A percentile compares a stretch with the other conserved stretches of the same genome.
Evolutionary conservation across 1,140 invertebrate species (phyloP).

Genomic region (Andrena cerasifolii): DNA sequence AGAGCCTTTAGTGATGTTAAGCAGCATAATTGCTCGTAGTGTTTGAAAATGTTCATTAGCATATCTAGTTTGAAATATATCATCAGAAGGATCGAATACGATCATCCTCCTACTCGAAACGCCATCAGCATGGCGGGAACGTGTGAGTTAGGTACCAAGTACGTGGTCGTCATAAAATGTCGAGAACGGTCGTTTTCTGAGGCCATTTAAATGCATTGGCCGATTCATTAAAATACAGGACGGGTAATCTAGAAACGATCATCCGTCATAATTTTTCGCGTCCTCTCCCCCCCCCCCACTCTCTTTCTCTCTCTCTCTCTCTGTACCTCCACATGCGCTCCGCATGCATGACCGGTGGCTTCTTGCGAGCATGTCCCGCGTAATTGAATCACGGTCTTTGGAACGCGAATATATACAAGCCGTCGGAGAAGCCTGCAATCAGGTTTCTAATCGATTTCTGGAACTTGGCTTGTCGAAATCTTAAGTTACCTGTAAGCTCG

Average conservation of each 20-base stretch:
- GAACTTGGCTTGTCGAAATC: background rate
- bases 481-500: background rate
- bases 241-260: slow-evolving; percentile 65
- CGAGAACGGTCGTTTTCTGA: slow-evolving; percentile 61
- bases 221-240: slow-evolving; percentile 69
- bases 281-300: no score
- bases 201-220: slow-evolving; percentile 69
- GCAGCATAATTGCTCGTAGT: no score
- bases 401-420: slow-evolving; percentile 1
- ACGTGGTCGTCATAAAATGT: slow-evolving; percentile 50
- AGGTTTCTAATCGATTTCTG: slow-evolving; percentile 38
- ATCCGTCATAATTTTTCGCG: slow-evolving; percentile 69
- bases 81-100: no score
- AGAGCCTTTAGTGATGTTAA: no score
- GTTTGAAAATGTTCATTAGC: no score
- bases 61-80: no score
- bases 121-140: no score
- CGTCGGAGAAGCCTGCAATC: background rate
- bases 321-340: background rate
- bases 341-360: slow-evolving; percentile 34
- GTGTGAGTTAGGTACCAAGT: background rate
- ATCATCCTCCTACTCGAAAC: no score
- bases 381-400: slow-evolving; percentile 64
- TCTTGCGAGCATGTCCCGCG: slow-evolving; percentile 41
- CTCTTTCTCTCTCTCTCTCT: no score